phyloP scores from a whole-genome alignment of 2,113 vertebrate species.

The Triplophysa dalaica region DNA sequence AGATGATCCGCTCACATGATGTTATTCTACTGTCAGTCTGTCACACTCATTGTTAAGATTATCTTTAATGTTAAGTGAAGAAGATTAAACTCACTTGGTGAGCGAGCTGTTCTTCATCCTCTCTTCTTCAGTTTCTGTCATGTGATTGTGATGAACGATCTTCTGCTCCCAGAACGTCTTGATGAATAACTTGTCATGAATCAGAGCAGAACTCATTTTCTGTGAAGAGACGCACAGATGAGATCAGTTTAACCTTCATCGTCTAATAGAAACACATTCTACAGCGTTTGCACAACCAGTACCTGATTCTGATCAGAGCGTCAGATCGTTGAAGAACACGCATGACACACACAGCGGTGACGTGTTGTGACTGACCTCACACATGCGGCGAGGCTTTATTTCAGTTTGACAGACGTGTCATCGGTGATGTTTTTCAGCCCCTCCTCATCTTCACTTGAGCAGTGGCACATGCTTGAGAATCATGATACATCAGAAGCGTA shows the following conservation, averaged over 20 bases:
- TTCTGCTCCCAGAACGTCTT: conserved; percentile 73
- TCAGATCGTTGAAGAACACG: background rate
- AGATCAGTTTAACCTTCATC: background rate
- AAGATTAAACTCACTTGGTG: conserved; percentile 59
- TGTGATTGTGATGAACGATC: conserved; percentile 55
- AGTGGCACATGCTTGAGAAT: background rate
- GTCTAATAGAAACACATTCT: background rate
- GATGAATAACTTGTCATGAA: conserved; percentile 69
- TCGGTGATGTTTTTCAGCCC: background rate
- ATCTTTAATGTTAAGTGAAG: too few relatives aligned
- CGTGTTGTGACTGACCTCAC: background rate
- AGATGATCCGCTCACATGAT: too few relatives aligned
- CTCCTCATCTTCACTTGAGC: background rate
- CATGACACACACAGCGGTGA: background rate
- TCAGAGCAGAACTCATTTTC: conserved; percentile 71
- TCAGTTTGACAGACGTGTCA: background rate
- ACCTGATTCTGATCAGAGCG: background rate
- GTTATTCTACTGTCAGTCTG: too few relatives aligned
- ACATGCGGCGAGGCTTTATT: background rate
- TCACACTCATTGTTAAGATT: too few relatives aligned
- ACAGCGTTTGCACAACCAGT: too few relatives aligned
- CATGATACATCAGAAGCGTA: background rate
- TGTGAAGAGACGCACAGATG: background rate
- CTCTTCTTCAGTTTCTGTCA: conserved; percentile 58
- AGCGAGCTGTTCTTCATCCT: conserved; percentile 68